These are phyloP conservation scores for Philypnodon macrostomus DNA, from an alignment of 2,797 vertebrate genomes.

Conservation along the genomic window DNA sequence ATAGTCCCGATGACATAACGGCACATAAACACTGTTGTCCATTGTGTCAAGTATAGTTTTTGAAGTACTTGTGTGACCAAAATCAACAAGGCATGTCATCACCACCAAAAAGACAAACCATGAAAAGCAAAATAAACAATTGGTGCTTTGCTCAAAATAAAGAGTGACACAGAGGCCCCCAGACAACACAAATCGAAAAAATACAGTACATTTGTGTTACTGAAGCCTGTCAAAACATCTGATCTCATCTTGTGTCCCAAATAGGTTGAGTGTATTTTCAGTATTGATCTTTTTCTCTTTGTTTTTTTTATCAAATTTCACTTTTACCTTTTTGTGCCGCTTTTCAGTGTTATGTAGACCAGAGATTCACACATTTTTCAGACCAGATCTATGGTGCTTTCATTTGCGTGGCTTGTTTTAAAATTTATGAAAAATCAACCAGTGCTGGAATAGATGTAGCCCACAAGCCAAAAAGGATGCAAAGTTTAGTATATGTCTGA, in stretches of 20 bases:
- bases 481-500: too few relatives aligned
- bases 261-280: not conserved
- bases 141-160: conserved; percentile 1
- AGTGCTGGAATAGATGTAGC: too few relatives aligned
- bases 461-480: too few relatives aligned
- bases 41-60: not conserved
- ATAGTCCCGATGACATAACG: conserved; percentile 3
- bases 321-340: too few relatives aligned
- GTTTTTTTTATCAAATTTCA: too few relatives aligned
- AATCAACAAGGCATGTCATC: not conserved
- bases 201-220: not conserved
- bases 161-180: not conserved
- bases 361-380: too few relatives aligned
- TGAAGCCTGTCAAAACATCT: not conserved
- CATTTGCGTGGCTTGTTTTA: too few relatives aligned
- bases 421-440: too few relatives aligned
- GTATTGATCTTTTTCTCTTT: too few relatives aligned
- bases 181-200: not conserved
- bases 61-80: conserved; percentile 4
- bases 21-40: conserved; percentile 3
- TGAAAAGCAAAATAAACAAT: conserved; percentile 1
- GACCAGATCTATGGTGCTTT: too few relatives aligned
- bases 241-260: not conserved
- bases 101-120: not conserved
- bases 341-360: too few relatives aligned